These are phyloP conservation scores for Cephus nigrinus DNA, from an alignment of 2,888 invertebrate genomes.

Conservation along the genomic window DNA sequence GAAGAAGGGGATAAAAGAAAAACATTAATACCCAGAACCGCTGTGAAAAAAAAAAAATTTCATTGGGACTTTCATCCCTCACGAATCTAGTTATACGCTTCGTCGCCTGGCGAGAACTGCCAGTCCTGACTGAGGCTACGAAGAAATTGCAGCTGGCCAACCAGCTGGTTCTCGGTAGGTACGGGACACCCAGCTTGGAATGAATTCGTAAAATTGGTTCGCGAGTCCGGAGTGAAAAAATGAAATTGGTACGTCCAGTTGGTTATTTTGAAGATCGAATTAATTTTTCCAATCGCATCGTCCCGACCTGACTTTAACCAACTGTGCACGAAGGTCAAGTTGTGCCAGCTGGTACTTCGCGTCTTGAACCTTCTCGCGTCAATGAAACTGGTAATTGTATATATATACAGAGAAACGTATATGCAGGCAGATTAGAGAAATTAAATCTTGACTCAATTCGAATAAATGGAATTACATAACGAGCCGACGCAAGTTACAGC, in stretches of 20 bases:
- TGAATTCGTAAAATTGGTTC: not conserved
- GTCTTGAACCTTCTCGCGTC: not conserved
- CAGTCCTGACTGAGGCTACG: not conserved
- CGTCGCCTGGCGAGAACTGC: not conserved
- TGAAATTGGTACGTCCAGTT: not conserved
- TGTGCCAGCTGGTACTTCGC: too few species aligned
- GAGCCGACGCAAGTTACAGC: slow-evolving; percentile 22
- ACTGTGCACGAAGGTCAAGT: too few species aligned
- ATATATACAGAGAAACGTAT: not conserved
- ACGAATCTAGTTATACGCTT: not conserved
- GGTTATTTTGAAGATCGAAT: not conserved
- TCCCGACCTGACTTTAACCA: too few species aligned
- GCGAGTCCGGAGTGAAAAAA: not conserved
- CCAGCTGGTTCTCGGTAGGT: not conserved
- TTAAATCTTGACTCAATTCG: slow-evolving; percentile 15
- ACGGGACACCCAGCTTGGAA: not conserved
- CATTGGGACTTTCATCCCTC: not conserved
- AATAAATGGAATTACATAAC: slow-evolving; percentile 30
- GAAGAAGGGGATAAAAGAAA: not conserved
- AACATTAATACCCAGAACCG: not conserved
- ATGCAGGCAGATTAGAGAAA: slow-evolving; percentile 25
- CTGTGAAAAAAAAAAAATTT: not conserved
- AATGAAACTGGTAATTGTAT: not conserved
- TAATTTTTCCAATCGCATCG: not conserved
- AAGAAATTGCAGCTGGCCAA: not conserved